phyloP scores from a whole-genome alignment of 2,113 vertebrate species.

The Papio anubis region DNA sequence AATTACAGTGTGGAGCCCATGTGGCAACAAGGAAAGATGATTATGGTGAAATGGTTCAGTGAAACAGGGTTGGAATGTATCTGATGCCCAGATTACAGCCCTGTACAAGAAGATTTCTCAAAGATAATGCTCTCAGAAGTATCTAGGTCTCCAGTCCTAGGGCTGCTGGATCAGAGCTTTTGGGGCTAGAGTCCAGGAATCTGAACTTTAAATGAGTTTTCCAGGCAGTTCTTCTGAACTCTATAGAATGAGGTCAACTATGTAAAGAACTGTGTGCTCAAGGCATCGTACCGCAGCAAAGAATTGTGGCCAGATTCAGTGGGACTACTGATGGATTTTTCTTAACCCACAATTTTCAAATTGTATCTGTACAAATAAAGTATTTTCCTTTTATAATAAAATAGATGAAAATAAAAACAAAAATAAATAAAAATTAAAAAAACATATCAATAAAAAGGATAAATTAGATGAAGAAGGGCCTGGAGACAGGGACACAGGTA shows the following conservation, averaged over 20 bases:
- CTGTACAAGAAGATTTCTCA: not conserved
- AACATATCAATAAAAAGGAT: not conserved
- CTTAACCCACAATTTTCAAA: not conserved
- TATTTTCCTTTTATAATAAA: not conserved
- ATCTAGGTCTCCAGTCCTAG: not conserved
- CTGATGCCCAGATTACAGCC: not conserved
- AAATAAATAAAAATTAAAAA: not conserved
- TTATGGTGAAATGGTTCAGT: not conserved
- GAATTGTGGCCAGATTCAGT: not conserved
- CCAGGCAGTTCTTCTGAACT: not conserved
- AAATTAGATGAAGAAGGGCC: not conserved
- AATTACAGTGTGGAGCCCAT: not conserved
- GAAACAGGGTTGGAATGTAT: not conserved
- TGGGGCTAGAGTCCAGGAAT: not conserved
- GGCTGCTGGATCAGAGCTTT: not conserved
- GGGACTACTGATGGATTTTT: not conserved
- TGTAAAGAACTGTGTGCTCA: not conserved
- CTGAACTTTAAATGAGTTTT: not conserved
- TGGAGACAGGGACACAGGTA: not conserved
- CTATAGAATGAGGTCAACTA: not conserved
- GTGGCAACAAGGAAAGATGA: not conserved
- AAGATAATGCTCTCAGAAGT: fast-evolving
- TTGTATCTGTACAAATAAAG: not conserved
- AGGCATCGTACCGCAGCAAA: not conserved
- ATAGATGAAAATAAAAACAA: not conserved